Percentiles rank a stretch among this genome's conserved stretches.
These are phyloP conservation scores for Phataginus tricuspis DNA, from an alignment of 2,797 vertebrate genomes.

Conservation along the genomic window DNA sequence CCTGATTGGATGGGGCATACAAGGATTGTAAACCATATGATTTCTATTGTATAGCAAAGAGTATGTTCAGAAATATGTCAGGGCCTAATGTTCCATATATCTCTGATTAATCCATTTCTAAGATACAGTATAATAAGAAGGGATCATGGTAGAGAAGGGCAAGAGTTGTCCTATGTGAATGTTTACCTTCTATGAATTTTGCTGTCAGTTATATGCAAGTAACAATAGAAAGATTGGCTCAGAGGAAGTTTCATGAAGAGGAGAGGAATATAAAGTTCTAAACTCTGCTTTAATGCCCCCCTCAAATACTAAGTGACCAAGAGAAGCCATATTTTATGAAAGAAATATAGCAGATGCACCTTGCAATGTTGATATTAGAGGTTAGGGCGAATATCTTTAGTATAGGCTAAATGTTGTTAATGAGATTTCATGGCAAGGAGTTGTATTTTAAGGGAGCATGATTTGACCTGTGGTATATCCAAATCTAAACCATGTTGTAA, in stretches of 20 bases:
- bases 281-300: not conserved
- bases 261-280: conserved; percentile 19
- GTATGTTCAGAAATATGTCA: not conserved
- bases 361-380: conserved; percentile 43
- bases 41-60: conserved; percentile 21
- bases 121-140: conserved; percentile 5
- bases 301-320: not conserved
- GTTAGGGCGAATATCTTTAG: not conserved
- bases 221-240: not conserved
- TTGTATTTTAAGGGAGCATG: conserved; percentile 51
- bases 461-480: conserved; percentile 66
- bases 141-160: not conserved
- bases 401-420: conserved; percentile 53
- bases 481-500: conserved; percentile 58
- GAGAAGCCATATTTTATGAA: conserved; percentile 54
- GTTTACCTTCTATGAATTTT: conserved; percentile 21
- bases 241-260: conserved; percentile 49
- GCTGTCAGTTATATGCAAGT: not conserved
- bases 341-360: conserved; percentile 36
- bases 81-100: not conserved
- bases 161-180: conserved; percentile 2
- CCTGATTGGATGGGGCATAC: not conserved
- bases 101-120: conserved; percentile 48
- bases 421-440: conserved; percentile 56
- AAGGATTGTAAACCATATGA: not conserved